These are phyloP conservation scores for Phallusia fumigata DNA, from an alignment of 23 tunicate species.

Conservation along the genomic window DNA sequence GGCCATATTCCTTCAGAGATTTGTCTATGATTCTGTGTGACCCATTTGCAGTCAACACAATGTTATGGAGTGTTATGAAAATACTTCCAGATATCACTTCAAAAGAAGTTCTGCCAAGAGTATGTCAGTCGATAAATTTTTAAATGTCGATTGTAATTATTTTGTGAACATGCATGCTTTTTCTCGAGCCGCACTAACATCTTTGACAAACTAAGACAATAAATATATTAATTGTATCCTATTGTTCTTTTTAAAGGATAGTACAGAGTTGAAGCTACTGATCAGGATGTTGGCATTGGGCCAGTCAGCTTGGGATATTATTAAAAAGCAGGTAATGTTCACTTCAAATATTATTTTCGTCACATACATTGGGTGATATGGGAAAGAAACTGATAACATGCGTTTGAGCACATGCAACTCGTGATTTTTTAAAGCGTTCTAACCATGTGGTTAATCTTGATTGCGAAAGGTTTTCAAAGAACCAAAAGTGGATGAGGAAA, in stretches of 20 bases:
- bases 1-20: constrained; percentile 26
- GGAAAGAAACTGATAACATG: too few species aligned
- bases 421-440: too few species aligned
- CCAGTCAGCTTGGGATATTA: constrained; percentile 95
- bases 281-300: constrained; percentile 84
- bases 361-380: too few species aligned
- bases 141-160: too few species aligned
- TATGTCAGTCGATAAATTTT: not conserved
- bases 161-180: too few species aligned
- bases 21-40: constrained; percentile 88
- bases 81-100: constrained; percentile 51
- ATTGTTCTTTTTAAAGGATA: constrained; percentile 42
- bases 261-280: constrained; percentile 57
- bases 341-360: not conserved
- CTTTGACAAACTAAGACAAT: not conserved
- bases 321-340: constrained; percentile 70
- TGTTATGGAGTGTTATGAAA: constrained; percentile 88
- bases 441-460: not conserved
- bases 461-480: constrained; percentile 81
- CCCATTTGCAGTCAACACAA: constrained; percentile 94
- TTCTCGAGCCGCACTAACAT: not conserved
- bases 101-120: constrained; percentile 82
- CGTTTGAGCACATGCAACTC: too few species aligned
- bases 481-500: constrained; percentile 73
- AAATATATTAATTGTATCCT: too few species aligned